phyloP scores from a whole-genome alignment of 1,140 invertebrate species.

The Drosophila miranda region DNA sequence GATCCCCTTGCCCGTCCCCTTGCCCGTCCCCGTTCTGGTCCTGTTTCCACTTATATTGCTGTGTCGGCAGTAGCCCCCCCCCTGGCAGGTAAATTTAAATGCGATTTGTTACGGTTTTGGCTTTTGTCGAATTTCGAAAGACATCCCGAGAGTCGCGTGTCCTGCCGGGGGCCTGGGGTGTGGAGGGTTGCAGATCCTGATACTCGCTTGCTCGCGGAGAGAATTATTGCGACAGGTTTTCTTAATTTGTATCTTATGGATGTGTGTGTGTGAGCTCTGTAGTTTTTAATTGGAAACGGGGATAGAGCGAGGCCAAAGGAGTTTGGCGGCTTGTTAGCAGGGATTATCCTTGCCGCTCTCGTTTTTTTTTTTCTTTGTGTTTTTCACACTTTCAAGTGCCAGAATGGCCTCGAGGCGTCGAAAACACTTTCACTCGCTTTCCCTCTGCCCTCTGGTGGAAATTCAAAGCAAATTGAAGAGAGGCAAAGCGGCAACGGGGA shows the following conservation, averaged over 20 bases:
- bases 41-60: conserved; percentile 22
- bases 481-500: conserved; percentile 26
- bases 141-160: conserved; percentile 34
- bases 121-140: conserved; percentile 66
- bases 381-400: conserved; percentile 19
- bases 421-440: conserved; percentile 19
- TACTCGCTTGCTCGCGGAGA: conserved; percentile 25
- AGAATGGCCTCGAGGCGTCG: conserved; percentile 2
- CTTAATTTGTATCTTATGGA: conserved; percentile 58
- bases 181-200: conserved; percentile 19
- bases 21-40: background rate
- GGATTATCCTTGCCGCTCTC: background rate
- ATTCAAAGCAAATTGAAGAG: conserved; percentile 30
- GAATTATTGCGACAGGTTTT: conserved; percentile 73
- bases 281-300: conserved; percentile 33
- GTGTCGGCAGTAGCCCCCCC: background rate
- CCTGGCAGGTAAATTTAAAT: conserved; percentile 79
- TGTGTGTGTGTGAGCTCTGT: conserved; percentile 8
- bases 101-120: conserved; percentile 81
- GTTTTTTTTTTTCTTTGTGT: background rate
- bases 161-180: background rate
- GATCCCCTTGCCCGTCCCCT: conserved; percentile 18
- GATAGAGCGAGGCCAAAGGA: background rate
- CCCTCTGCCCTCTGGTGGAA: background rate
- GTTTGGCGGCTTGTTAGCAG: conserved; percentile 7